Conservation (phyloP, 2,797 vertebrate genomes). For the Eurystomus glaucurus region DNA sequence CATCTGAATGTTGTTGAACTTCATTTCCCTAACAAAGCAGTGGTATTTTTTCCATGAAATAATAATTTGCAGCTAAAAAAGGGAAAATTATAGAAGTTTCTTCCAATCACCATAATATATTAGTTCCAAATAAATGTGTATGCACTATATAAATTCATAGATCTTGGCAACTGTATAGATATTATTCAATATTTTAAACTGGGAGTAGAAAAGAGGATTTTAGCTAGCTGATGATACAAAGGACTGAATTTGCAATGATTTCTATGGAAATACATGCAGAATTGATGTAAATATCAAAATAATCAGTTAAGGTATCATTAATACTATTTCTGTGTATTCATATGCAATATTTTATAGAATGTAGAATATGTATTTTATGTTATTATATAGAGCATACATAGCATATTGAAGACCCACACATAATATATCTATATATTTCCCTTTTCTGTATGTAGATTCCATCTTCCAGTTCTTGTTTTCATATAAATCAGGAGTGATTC, state of each 20-base stretch:
- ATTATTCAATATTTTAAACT: neutral
- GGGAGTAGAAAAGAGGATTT: neutral
- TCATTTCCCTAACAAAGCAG: conserved; percentile 30
- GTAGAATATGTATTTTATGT: neutral
- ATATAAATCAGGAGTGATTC: conserved; percentile 8
- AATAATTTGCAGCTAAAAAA: neutral
- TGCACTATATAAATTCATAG: neutral
- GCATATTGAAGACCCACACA: neutral
- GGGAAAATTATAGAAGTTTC: neutral
- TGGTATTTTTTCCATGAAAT: neutral
- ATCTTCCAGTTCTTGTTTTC: neutral
- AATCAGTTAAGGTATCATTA: neutral
- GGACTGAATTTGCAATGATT: neutral
- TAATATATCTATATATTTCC: neutral
- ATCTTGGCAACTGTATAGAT: neutral
- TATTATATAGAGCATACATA: neutral
- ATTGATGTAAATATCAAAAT: neutral
- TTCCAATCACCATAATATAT: neutral
- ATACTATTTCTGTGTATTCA: neutral
- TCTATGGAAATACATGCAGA: neutral
- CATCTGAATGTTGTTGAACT: conserved; percentile 35
- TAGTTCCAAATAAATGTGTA: neutral
- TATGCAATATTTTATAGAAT: neutral
- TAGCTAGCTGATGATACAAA: neutral
- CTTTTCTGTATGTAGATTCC: neutral